These are phyloP conservation scores for Neosilurus mollespiculum DNA, from an alignment of 2,797 vertebrate genomes.

Conservation along the genomic window DNA sequence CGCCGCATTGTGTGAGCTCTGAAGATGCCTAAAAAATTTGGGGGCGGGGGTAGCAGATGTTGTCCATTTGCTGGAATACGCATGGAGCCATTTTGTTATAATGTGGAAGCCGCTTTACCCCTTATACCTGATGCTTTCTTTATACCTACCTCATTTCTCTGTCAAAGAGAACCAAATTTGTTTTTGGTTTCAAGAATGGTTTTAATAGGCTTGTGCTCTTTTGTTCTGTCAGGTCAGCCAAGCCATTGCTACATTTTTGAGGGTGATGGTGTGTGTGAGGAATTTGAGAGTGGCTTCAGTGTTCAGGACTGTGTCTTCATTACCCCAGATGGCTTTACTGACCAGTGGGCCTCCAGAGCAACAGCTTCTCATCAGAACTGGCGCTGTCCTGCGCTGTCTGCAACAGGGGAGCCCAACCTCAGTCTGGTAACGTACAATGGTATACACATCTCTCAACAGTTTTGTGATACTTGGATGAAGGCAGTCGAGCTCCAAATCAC, in stretches of 20 bases:
- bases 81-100: too few relatives aligned
- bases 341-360: conserved; percentile 87
- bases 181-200: conserved; percentile 16
- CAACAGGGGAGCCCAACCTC: conserved; percentile 83
- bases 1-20: too few relatives aligned
- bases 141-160: conserved; percentile 17
- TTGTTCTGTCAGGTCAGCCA: conserved; percentile 80
- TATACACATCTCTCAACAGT: background rate
- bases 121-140: background rate
- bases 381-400: conserved; percentile 78
- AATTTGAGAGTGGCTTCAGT: conserved; percentile 82
- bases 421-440: conserved; percentile 64
- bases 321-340: conserved; percentile 80
- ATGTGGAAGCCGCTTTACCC: too few relatives aligned
- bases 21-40: too few relatives aligned
- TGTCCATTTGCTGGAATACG: too few relatives aligned
- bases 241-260: conserved; percentile 88
- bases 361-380: conserved; percentile 80
- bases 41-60: too few relatives aligned
- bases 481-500: background rate
- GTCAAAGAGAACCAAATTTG: conserved; percentile 34
- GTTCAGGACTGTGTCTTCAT: conserved; percentile 84
- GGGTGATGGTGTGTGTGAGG: conserved; percentile 86
- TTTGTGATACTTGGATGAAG: background rate
- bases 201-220: conserved; percentile 23